Evolutionary conservation across 1,140 invertebrate species (phyloP), one percentile per base, ranked within the genome.

Genomic region (Drosophila sp.): DNA sequence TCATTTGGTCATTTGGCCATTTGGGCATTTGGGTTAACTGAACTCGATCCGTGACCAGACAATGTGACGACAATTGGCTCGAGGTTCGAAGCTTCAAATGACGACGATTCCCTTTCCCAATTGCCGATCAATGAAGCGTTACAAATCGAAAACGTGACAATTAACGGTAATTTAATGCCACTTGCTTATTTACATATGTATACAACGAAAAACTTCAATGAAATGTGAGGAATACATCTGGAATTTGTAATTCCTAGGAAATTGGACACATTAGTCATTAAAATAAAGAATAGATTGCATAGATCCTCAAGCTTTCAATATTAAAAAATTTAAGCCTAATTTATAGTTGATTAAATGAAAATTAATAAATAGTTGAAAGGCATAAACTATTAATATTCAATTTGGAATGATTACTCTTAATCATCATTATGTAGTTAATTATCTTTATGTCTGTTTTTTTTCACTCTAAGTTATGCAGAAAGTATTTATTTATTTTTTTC

Each of bases 61-160:
- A 65, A 63, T 54, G 51, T 53, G 59, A 51, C 46, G 50, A 64
- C 46, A 50, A 50, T 32, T 32, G 46, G 25, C 46, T 32, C 8
- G n/a, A 14, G 46, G 25, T 7, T 6, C 13, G n/a, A 14, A 27
- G 25, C 3, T 6, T n/a, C 6, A 29, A 21, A 29, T 50, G 46
- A 50, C 46, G 46, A 29, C 58, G 43, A 64, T 57, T 71, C 38
- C 61, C 34, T 21, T 21, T 21, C 36, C 29, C 41, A 46, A 46
- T 45, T 13, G n/a, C 41, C 9, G 13, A 43, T 38, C 53, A 69
- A 51, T 70, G 32, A 36, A 58, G 65, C 57, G 48, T 62, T 32
- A 27, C 58, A 75, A 70, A 53, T 75, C 46, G 29, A 34, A 76
- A 76, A 76, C 74, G 74, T 76, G 74, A 63, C 65, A 51, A 72